These are phyloP conservation scores for Columba guinea DNA, from an alignment of 2,797 vertebrate species.

Conservation along the genomic window DNA sequence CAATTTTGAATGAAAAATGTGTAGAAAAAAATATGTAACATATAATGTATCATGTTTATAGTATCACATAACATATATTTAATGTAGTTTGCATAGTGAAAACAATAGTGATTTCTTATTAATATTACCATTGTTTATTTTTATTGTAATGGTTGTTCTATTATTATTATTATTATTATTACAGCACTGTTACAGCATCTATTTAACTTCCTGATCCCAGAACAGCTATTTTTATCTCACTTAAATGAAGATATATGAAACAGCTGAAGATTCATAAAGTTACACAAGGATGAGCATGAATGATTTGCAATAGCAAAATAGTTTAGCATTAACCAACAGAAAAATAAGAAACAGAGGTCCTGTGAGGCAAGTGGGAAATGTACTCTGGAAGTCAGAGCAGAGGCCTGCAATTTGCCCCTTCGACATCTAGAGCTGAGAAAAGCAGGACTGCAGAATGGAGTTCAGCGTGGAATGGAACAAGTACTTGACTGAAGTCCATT, in stretches of 20 bases:
- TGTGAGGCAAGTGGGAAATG: not conserved
- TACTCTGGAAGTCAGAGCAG: not conserved
- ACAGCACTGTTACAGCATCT: not conserved
- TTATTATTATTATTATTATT: not conserved
- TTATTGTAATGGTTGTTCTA: not conserved
- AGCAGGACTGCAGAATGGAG: not conserved
- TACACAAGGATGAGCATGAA: conserved; percentile 58
- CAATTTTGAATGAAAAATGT: not conserved
- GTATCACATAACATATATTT: not conserved
- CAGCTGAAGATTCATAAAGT: conserved; percentile 56
- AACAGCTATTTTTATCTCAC: conserved; percentile 37
- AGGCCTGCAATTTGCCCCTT: not conserved
- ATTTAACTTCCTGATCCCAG: conserved; percentile 10
- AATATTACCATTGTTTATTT: not conserved
- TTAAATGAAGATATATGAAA: conserved; percentile 64
- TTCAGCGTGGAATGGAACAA: not conserved
- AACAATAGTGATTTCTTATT: not conserved
- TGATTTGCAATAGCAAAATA: conserved; percentile 18
- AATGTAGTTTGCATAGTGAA: not conserved
- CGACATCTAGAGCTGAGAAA: not conserved
- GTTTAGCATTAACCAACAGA: conserved; percentile 49
- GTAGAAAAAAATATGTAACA: not conserved
- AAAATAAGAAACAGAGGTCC: conserved; percentile 27
- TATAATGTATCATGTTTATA: not conserved
- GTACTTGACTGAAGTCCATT: not conserved